Conservation (phyloP, 30 jellyfish, hydroid and myxozoan genomes). For the Pseudorhiza aurosa region DNA sequence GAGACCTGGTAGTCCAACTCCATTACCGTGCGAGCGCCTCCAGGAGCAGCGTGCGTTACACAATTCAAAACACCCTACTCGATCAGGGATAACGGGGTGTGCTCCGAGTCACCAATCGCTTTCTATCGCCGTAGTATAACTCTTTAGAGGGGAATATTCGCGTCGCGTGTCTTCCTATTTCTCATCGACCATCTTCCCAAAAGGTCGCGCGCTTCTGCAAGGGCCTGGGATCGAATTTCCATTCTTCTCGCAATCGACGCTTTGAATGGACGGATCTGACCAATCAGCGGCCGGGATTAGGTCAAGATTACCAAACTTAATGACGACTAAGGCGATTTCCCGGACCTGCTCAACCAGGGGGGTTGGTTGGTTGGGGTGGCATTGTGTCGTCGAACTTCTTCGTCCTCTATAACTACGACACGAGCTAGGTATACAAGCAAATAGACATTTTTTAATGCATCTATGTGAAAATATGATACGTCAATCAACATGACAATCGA, state of each 20-base stretch:
- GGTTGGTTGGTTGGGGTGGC: not conserved
- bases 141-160: slow-evolving; percentile 16
- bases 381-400: not conserved
- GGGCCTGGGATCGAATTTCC: slow-evolving; percentile 72
- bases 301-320: slow-evolving; percentile 17
- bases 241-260: slow-evolving; percentile 64
- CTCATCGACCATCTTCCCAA: slow-evolving; percentile 83
- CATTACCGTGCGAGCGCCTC: too few species aligned
- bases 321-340: slow-evolving; percentile 42
- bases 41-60: slow-evolving; percentile 12
- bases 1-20: too few species aligned
- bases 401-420: too few species aligned
- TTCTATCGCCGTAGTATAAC: slow-evolving; percentile 8
- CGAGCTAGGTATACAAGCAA: too few species aligned
- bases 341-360: slow-evolving; percentile 21
- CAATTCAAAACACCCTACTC: slow-evolving; percentile 24
- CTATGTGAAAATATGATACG: too few species aligned
- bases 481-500: too few species aligned
- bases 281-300: slow-evolving; percentile 45
- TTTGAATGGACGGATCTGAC: slow-evolving; percentile 17
- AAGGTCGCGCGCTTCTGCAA: slow-evolving; percentile 70
- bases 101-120: slow-evolving; percentile 36
- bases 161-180: slow-evolving; percentile 66
- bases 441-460: too few species aligned
- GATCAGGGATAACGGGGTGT: slow-evolving; percentile 19